Evolutionary conservation across 2,797 vertebrate species (phyloP).

Genomic region (Balearica regulorum): DNA sequence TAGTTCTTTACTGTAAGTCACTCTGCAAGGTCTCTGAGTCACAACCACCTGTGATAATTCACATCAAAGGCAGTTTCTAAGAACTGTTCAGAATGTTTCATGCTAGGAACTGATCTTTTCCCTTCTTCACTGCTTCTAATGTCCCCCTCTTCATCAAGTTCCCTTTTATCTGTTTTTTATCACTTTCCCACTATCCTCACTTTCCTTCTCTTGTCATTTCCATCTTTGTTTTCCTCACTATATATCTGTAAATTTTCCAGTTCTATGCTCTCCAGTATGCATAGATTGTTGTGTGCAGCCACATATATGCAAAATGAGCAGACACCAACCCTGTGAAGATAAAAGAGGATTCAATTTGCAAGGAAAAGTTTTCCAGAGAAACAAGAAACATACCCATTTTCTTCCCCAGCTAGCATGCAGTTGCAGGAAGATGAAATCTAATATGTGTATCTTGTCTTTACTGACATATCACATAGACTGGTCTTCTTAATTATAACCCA

Average conservation of each 20-base stretch:
- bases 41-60: neutral
- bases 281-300: neutral
- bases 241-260: neutral
- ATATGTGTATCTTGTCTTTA: neutral
- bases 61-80: neutral
- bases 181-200: neutral
- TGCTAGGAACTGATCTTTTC: neutral
- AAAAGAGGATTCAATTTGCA: neutral
- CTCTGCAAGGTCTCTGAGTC: neutral
- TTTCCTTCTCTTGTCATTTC: neutral
- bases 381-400: neutral
- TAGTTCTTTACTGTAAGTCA: neutral
- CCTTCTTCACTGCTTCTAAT: neutral
- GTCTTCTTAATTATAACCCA: neutral
- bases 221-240: neutral
- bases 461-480: neutral
- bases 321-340: neutral
- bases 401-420: neutral
- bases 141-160: neutral
- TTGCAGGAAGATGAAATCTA: neutral
- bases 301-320: neutral
- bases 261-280: neutral
- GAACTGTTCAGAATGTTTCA: neutral
- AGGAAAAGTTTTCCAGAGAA: neutral
- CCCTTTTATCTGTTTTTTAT: neutral